Evolutionary conservation across 2,888 invertebrate species (phyloP).

Genomic region (Gymnosoma rotundatum): DNA sequence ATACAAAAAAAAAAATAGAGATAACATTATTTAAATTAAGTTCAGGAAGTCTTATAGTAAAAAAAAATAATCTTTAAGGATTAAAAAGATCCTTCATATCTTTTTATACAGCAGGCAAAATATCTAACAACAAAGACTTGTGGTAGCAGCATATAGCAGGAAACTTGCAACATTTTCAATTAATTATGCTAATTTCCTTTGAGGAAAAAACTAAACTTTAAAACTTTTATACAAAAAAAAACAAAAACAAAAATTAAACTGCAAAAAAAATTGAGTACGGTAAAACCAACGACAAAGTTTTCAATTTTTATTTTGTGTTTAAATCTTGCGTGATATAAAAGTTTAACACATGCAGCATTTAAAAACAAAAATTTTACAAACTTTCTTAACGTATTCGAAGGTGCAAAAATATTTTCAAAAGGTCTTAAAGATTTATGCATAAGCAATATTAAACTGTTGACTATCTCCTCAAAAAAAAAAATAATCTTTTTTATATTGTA

Average conservation of each 20-base stretch:
- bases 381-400: background rate
- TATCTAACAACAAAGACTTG: background rate
- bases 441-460: constrained; percentile 25
- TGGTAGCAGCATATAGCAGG: constrained; percentile 22
- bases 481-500: background rate
- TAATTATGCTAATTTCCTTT: constrained; percentile 69
- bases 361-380: constrained; percentile 1
- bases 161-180: constrained; percentile 63
- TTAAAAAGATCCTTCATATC: too few relatives aligned
- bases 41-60: too few relatives aligned
- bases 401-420: constrained; percentile 15
- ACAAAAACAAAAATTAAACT: background rate
- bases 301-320: background rate
- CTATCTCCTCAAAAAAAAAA: background rate
- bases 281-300: constrained; percentile 22
- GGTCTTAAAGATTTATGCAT: constrained; percentile 15
- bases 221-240: constrained; percentile 24
- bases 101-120: background rate
- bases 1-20: too few relatives aligned
- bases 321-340: background rate
- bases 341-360: constrained; percentile 20
- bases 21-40: too few relatives aligned
- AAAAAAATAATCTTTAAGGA: too few relatives aligned
- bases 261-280: background rate
- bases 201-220: background rate